Evolutionary conservation across 2,797 vertebrate genomes (phyloP).

Genomic region (Sus cebifrons): DNA sequence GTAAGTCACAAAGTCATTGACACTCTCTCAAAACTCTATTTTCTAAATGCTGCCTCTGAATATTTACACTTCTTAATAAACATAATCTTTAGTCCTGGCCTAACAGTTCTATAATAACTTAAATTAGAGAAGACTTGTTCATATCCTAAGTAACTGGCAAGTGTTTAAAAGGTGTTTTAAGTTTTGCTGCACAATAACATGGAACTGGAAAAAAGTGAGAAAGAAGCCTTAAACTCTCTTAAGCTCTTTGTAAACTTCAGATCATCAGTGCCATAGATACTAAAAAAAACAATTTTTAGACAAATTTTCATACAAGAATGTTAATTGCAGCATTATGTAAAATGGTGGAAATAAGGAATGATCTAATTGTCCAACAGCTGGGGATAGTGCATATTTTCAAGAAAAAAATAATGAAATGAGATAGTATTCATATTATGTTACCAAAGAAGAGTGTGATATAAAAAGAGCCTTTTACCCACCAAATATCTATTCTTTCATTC

Average conservation of each 20-base stretch:
- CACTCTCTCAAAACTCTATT: background rate
- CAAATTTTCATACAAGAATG: background rate
- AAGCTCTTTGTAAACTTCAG: background rate
- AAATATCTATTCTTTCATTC: background rate
- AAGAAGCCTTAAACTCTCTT: background rate
- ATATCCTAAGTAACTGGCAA: background rate
- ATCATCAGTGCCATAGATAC: background rate
- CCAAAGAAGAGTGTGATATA: background rate
- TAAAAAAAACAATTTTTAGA: background rate
- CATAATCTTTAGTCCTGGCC: background rate
- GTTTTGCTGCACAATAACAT: background rate
- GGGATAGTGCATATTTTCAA: background rate
- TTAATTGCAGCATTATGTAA: background rate
- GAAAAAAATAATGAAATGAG: background rate
- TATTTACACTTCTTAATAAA: background rate
- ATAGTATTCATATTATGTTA: background rate
- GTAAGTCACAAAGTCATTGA: background rate
- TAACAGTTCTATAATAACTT: background rate
- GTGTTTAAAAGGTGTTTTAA: background rate
- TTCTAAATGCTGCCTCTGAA: background rate
- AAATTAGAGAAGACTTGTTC: background rate
- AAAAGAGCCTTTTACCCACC: background rate
- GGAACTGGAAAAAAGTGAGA: background rate
- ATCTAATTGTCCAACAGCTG: background rate
- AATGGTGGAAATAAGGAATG: background rate